A percentile compares a stretch with the other conserved stretches of the same genome.
Conservation (phyloP, 1,140 invertebrate species). For the Cydia pomonella region DNA sequence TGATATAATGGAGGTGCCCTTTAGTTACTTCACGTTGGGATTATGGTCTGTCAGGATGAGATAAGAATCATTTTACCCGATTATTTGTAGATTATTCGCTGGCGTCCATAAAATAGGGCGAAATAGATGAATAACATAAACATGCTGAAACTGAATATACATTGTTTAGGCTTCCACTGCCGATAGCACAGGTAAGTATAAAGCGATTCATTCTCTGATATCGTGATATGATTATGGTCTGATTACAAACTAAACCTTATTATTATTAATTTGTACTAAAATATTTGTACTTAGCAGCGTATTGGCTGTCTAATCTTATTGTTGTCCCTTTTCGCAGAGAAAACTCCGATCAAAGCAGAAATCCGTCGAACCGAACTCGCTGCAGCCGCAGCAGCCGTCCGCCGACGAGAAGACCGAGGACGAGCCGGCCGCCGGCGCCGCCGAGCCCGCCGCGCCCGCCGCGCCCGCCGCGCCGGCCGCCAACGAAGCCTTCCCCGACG, state of each 20-base stretch:
- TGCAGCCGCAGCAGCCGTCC: slow-evolving; percentile 75
- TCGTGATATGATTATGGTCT: too few relatives aligned
- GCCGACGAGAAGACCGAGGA: slow-evolving; percentile 76
- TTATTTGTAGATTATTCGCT: neutral
- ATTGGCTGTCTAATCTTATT: too few relatives aligned
- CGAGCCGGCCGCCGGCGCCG: slow-evolving; percentile 49
- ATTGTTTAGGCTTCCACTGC: too few relatives aligned
- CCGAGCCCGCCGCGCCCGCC: slow-evolving; percentile 3
- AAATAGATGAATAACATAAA: neutral
- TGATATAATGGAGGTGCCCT: slow-evolving; percentile 24
- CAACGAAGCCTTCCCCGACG: neutral
- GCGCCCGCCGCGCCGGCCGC: neutral
- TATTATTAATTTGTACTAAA: too few relatives aligned
- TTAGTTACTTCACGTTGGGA: slow-evolving; percentile 7
- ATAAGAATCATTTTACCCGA: slow-evolving; percentile 18
- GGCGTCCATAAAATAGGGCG: neutral
- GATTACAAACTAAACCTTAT: too few relatives aligned
- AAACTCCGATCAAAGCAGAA: slow-evolving; percentile 87
- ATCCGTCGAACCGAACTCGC: slow-evolving; percentile 81
- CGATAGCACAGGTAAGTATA: too few relatives aligned
- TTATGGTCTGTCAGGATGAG: slow-evolving; percentile 10
- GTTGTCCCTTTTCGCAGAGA: slow-evolving; percentile 76
- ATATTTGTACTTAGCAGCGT: too few relatives aligned
- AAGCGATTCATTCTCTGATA: too few relatives aligned
- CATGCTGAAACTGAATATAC: neutral